These are phyloP conservation scores for Pogona vitticeps DNA, from an alignment of 2,113 vertebrate genomes.

Conservation along the genomic window DNA sequence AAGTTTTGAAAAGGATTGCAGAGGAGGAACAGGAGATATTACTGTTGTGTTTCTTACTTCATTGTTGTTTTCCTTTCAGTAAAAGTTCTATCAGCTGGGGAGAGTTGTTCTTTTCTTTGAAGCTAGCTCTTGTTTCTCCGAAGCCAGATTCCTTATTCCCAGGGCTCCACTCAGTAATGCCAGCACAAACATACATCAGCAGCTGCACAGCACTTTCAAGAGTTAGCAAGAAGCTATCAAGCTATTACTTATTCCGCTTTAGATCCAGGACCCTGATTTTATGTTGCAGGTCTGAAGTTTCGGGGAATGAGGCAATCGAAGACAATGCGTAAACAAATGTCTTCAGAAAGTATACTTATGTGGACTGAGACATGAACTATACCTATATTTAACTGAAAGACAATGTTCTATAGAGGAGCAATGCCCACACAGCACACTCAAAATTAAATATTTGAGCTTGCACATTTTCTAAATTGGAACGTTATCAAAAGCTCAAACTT, in stretches of 20 bases:
- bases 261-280: constrained; percentile 57
- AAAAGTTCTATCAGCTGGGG: constrained; percentile 78
- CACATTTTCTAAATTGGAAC: background rate
- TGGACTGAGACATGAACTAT: constrained; percentile 23
- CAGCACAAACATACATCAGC: constrained; percentile 82
- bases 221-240: constrained; percentile 68
- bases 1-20: constrained; percentile 68
- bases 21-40: constrained; percentile 67
- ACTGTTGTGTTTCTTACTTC: constrained; percentile 74
- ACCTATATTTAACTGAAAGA: constrained; percentile 24
- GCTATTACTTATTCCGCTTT: constrained; percentile 68
- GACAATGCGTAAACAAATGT: constrained; percentile 48
- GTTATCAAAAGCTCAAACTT: background rate
- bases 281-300: constrained; percentile 44
- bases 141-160: constrained; percentile 82
- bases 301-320: constrained; percentile 41
- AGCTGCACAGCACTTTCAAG: constrained; percentile 75
- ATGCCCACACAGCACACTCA: background rate
- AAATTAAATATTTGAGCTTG: background rate
- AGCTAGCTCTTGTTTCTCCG: constrained; percentile 82
- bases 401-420: constrained; percentile 19
- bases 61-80: constrained; percentile 81
- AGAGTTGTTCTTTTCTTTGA: constrained; percentile 81
- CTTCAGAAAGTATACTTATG: constrained; percentile 25
- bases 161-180: constrained; percentile 74